Base-by-base conservation (phyloP, 1,140 invertebrate species). In the Nilaparvata lugens region DNA sequence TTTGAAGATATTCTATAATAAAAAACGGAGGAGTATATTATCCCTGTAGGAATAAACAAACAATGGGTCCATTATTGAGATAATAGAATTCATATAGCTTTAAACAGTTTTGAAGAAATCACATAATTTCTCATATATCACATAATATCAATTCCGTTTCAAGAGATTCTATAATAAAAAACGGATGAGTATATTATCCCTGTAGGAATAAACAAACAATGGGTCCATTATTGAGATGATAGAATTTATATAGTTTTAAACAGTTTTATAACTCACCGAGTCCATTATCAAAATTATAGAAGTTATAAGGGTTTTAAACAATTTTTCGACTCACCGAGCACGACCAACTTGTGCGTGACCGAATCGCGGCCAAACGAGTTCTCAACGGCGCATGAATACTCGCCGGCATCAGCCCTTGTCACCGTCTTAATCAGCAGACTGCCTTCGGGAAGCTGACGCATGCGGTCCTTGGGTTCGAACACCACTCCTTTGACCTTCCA, bases 281-380 rank as follows among this genome's bases (percentile, higher is more conserved):
- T 18, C 24, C 13, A 6, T 57, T 16, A 14, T n/a, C 9, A 6
- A 45, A 48, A 45, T 57, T 11, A 6, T n/a, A 53, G 19, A 55
- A 19, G 13, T 7, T 5, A 11, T 19, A 7, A 51, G 18, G 5
- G 40, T 18, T 13, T 53, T 11, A 57, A 53, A 59, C 28, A 24
- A 11, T 21, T 9, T 7, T 3, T 56, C 48, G 51, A 61, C 71
- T 76, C 73, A 91, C 89, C 88, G 62, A 91, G 80, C 5, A 97
- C 91, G 62, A 92, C 83, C 23, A 97, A 77, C 52, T 87, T 85
- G 71, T 96, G 93, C 4, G 91, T 95, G 42, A 95, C 91, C 19
- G 86, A 90, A 68, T 95, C 93, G 65, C 90, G 88, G 35, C 93
- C 93, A 73, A 92, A 94, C 13, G 88, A 85, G 75, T 97, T 97